These are phyloP conservation scores for Eutrigla gurnardus DNA, from an alignment of 2,797 vertebrate genomes.

Conservation along the genomic window DNA sequence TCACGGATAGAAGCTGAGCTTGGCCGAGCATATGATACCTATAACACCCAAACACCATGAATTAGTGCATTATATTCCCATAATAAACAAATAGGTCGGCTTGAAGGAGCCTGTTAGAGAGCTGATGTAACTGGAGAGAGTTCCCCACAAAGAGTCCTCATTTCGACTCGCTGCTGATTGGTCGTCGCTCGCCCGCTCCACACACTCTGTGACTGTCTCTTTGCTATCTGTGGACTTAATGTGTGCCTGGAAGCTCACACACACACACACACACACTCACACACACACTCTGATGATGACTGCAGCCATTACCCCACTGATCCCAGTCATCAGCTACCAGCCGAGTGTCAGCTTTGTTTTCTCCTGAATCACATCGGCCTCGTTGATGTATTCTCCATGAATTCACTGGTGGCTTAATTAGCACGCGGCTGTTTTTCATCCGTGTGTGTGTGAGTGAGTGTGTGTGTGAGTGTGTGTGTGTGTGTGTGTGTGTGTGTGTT, in stretches of 20 bases:
- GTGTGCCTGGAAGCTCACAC: slow-evolving; percentile 46
- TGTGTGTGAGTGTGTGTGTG: slow-evolving; percentile 58
- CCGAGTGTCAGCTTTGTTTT: slow-evolving; percentile 62
- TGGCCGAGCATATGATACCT: slow-evolving; percentile 96
- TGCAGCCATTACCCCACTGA: slow-evolving; percentile 47
- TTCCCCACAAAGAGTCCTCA: slow-evolving; percentile 7
- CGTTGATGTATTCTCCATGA: slow-evolving; percentile 54
- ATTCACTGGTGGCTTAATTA: slow-evolving; percentile 76
- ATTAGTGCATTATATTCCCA: background rate
- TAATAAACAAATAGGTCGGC: slow-evolving; percentile 7
- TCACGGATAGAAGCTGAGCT: slow-evolving; percentile 97
- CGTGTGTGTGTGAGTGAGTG: slow-evolving; percentile 45
- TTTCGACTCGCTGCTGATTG: slow-evolving; percentile 21
- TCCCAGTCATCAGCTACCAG: slow-evolving; percentile 48
- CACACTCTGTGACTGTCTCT: slow-evolving; percentile 31
- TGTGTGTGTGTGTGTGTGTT: slow-evolving; percentile 63
- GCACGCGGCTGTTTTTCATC: slow-evolving; percentile 50
- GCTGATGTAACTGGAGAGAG: slow-evolving; percentile 14
- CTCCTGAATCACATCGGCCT: slow-evolving; percentile 49
- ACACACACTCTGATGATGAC: slow-evolving; percentile 15
- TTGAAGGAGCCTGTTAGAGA: background rate
- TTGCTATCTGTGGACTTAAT: slow-evolving; percentile 61
- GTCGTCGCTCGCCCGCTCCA: background rate
- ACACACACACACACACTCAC: slow-evolving; percentile 24
- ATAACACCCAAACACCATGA: slow-evolving; percentile 8